Evolutionary conservation across 1,140 invertebrate genomes (phyloP).

Genomic region (Tetramorium simillimum): DNA sequence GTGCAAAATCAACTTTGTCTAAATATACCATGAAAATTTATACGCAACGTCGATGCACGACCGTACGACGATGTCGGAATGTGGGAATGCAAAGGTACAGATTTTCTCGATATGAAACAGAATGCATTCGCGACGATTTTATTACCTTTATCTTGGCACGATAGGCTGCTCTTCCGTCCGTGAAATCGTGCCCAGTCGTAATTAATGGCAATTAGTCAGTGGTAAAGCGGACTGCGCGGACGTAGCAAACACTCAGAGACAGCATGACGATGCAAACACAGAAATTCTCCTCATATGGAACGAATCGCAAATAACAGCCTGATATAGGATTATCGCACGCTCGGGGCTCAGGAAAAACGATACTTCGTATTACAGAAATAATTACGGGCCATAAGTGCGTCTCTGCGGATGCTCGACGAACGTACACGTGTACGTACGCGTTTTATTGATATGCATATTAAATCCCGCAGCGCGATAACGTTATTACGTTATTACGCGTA

Average conservation of each 20-base stretch:
- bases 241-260: background rate
- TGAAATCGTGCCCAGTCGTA: conserved; percentile 50
- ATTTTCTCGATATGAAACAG: background rate
- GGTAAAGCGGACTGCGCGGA: conserved; percentile 45
- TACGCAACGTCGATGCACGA: background rate
- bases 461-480: background rate
- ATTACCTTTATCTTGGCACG: background rate
- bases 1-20: too few species aligned
- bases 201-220: conserved; percentile 69
- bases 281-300: conserved; percentile 27
- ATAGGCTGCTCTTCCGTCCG: background rate
- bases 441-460: background rate
- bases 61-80: background rate
- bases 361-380: conserved; percentile 6
- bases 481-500: background rate
- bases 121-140: background rate
- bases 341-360: background rate
- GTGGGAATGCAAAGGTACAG: background rate
- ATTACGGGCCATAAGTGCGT: background rate
- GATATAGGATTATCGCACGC: background rate
- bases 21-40: background rate
- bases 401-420: background rate
- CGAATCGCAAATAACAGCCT: conserved; percentile 66
- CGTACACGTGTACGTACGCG: background rate
- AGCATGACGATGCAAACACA: conserved; percentile 51